Evolutionary conservation across 2,888 invertebrate genomes (phyloP).

Genomic region (Leistus spinibarbis): DNA sequence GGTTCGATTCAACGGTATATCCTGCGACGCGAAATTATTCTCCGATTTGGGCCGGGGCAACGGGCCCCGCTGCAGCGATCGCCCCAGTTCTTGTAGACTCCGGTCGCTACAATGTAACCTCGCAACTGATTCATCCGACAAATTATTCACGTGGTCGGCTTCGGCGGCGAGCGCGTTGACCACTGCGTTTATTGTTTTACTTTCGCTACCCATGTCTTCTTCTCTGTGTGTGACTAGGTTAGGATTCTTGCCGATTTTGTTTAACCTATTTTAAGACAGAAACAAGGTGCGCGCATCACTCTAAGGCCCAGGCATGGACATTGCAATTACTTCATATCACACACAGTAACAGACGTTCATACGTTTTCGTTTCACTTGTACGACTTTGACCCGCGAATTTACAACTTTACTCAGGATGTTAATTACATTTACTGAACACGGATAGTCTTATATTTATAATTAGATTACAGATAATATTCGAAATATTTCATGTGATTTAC

Average conservation of each 20-base stretch:
- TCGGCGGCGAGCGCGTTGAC: conserved; percentile 91
- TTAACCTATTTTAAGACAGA: conserved; percentile 60
- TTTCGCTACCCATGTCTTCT: conserved; percentile 70
- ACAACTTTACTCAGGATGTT: neutral
- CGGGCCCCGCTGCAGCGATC: conserved; percentile 71
- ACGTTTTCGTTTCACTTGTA: conserved; percentile 9
- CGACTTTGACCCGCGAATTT: neutral
- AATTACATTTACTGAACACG: neutral
- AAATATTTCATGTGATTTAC: too few species aligned
- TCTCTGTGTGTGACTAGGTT: conserved; percentile 85
- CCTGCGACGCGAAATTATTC: conserved; percentile 74
- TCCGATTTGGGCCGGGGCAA: conserved; percentile 83
- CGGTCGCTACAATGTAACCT: conserved; percentile 54
- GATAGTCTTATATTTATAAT: too few species aligned
- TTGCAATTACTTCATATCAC: conserved; percentile 1
- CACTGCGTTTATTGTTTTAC: conserved; percentile 89
- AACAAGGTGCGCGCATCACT: conserved; percentile 36
- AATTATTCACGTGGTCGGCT: conserved; percentile 79
- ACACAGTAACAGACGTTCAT: conserved; percentile 13
- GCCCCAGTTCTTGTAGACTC: conserved; percentile 65
- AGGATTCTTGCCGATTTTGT: conserved; percentile 98
- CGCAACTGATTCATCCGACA: conserved; percentile 74
- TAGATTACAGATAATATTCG: neutral
- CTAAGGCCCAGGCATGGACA: conserved; percentile 21
- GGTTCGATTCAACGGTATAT: conserved; percentile 66